Evolutionary conservation across 2,888 invertebrate species (phyloP).

Genomic region (Parochlus steinenii): DNA sequence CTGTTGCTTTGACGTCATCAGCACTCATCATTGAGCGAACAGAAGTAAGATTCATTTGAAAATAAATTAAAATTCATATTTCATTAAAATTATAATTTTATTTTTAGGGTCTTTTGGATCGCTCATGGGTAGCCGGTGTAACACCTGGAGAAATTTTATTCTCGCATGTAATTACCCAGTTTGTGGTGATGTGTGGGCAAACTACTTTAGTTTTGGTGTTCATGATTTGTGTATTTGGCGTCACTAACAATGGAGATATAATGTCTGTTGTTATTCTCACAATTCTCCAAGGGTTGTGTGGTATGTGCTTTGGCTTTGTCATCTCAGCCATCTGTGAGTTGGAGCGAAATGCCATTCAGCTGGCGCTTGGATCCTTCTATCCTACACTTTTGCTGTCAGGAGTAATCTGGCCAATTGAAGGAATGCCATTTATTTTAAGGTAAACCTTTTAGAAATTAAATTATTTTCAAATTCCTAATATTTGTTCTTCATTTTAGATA

Average conservation of each 20-base stretch:
- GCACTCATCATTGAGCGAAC: conserved; percentile 80
- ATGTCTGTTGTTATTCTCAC: conserved; percentile 71
- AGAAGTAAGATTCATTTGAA: conserved; percentile 42
- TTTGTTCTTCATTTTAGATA: conserved; percentile 30
- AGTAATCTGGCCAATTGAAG: conserved; percentile 93
- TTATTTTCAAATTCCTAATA: not conserved
- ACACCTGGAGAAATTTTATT: conserved; percentile 81
- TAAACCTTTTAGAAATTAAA: conserved; percentile 15
- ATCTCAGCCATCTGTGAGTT: conserved; percentile 84
- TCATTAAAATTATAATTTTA: not conserved
- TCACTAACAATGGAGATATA: conserved; percentile 78
- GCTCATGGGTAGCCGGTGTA: conserved; percentile 89
- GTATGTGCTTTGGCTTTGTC: conserved; percentile 93
- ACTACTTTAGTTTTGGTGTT: conserved; percentile 79
- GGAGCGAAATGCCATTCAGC: conserved; percentile 83
- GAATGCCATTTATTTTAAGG: conserved; percentile 73
- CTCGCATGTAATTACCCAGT: conserved; percentile 86
- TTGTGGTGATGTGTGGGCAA: conserved; percentile 89
- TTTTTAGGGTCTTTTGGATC: conserved; percentile 57
- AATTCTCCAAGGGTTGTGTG: conserved; percentile 78
- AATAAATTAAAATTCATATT: conserved; percentile 1
- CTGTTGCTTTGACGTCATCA: conserved; percentile 84
- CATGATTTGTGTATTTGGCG: conserved; percentile 79
- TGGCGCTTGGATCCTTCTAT: conserved; percentile 87
- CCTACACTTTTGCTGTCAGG: conserved; percentile 84